Evolutionary conservation across 2,113 vertebrate species (phyloP).

Genomic region (Petroica traversi): DNA sequence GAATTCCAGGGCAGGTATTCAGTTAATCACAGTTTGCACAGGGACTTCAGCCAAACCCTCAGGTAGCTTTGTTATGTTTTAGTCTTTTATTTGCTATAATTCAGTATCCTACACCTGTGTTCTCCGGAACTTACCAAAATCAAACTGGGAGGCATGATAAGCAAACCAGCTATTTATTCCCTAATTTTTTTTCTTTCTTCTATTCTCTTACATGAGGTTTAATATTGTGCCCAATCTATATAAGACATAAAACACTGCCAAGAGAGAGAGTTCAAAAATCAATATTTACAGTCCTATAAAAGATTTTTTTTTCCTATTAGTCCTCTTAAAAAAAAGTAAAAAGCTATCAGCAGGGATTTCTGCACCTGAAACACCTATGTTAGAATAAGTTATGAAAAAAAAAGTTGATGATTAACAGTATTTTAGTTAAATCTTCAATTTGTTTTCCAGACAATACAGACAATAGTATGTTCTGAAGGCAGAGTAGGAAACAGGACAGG

Average conservation of each 20-base stretch:
- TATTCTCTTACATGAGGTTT: not conserved
- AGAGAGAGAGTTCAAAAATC: not conserved
- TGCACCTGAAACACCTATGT: not conserved
- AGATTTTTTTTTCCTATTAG: not conserved
- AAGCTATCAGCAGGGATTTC: not conserved
- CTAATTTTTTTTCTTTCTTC: not conserved
- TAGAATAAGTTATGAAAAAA: not conserved
- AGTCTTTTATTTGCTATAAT: slow-evolving; percentile 67
- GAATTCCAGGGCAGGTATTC: slow-evolving; percentile 79
- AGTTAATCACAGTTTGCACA: slow-evolving; percentile 75
- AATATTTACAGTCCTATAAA: not conserved
- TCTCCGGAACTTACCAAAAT: slow-evolving; percentile 36
- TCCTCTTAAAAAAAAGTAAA: not conserved
- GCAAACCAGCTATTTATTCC: slow-evolving; percentile 1
- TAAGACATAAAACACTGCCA: not conserved
- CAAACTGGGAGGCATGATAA: slow-evolving; percentile 39
- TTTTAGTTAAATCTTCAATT: not conserved
- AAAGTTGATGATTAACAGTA: not conserved
- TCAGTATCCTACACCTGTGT: slow-evolving; percentile 44
- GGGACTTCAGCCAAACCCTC: slow-evolving; percentile 78
- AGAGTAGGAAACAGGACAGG: not conserved
- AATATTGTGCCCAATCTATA: not conserved
- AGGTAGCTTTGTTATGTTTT: slow-evolving; percentile 59
- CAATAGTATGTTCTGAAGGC: not conserved
- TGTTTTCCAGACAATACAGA: not conserved